These are phyloP conservation scores for Neodiprion virginianus DNA, from an alignment of 1,140 invertebrate genomes.

Conservation along the genomic window DNA sequence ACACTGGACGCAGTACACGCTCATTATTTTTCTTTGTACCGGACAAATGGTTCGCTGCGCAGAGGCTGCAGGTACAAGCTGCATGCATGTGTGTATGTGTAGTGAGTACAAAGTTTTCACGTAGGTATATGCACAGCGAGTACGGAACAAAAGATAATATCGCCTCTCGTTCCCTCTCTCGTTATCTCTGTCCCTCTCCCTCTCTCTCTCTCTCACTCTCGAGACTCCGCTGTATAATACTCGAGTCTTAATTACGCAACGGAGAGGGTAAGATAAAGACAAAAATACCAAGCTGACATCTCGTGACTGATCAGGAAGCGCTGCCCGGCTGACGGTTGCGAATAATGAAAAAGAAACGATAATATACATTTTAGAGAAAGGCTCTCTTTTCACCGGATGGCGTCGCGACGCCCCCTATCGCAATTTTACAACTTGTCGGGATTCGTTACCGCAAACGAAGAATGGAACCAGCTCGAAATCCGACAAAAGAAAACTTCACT, in stretches of 20 bases:
- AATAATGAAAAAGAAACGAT: background rate
- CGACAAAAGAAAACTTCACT: too few species aligned
- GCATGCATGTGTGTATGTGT: background rate
- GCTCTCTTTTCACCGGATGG: background rate
- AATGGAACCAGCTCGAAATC: too few species aligned
- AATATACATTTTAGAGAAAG: background rate
- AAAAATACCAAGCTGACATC: slow-evolving; percentile 41
- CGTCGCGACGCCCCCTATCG: too few species aligned
- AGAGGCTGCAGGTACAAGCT: too few species aligned
- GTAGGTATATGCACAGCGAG: slow-evolving; percentile 32
- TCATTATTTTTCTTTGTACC: slow-evolving; percentile 53
- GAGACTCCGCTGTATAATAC: slow-evolving; percentile 16
- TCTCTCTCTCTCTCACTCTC: slow-evolving; percentile 19
- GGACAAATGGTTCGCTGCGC: slow-evolving; percentile 24
- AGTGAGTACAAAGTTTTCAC: slow-evolving; percentile 31
- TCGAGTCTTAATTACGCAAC: slow-evolving; percentile 46
- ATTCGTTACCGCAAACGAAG: too few species aligned
- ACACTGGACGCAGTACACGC: slow-evolving; percentile 47
- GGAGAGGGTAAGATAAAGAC: slow-evolving; percentile 43
- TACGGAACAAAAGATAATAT: slow-evolving; percentile 49
- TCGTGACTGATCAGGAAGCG: slow-evolving; percentile 42
- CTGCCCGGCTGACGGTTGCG: slow-evolving; percentile 35
- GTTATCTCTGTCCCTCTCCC: slow-evolving; percentile 20
- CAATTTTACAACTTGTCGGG: too few species aligned
- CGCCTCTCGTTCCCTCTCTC: slow-evolving; percentile 11